Conservation (phyloP, 92 coral and sea anemone species). For the Siderastrea radians region DNA sequence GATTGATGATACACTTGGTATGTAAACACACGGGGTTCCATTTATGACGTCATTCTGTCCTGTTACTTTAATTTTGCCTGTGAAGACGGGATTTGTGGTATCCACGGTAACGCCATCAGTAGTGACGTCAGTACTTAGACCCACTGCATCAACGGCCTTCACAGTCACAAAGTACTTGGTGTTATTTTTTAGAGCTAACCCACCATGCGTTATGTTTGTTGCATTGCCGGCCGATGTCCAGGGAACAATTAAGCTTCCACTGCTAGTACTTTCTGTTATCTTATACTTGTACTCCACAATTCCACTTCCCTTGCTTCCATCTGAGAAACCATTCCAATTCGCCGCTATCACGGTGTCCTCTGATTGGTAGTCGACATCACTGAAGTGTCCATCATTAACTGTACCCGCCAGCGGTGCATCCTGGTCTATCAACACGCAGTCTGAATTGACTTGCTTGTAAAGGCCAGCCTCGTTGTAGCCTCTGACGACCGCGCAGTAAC, state of each 20-base stretch:
- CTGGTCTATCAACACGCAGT: conserved; percentile 95
- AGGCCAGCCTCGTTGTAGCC: conserved; percentile 93
- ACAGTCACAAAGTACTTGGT: conserved; percentile 79
- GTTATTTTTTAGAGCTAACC: conserved; percentile 71
- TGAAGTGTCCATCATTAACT: conserved; percentile 87
- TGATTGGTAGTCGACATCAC: conserved; percentile 91
- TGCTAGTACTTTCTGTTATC: conserved; percentile 54
- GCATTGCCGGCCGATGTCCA: conserved; percentile 89
- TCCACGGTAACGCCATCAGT: conserved; percentile 87
- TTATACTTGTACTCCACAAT: conserved; percentile 84
- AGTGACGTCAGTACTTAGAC: conserved; percentile 69
- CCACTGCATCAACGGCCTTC: conserved; percentile 86
- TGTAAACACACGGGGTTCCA: conserved; percentile 78
- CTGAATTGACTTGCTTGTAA: conserved; percentile 74
- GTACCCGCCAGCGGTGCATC: conserved; percentile 87
- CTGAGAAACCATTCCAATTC: conserved; percentile 94
- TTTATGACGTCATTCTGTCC: conserved; percentile 71
- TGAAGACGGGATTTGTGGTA: conserved; percentile 87
- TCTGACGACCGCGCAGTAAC: conserved; percentile 93
- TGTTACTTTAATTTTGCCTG: conserved; percentile 75
- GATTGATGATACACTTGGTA: conserved; percentile 66
- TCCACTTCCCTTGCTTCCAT: conserved; percentile 94
- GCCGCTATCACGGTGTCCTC: conserved; percentile 74
- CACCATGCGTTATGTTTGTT: conserved; percentile 73
- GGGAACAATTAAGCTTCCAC: conserved; percentile 57